Percentiles rank a stretch among this genome's conserved stretches.
Conservation (phyloP, 2,797 vertebrate species). For the Synanceia verrucosa region DNA sequence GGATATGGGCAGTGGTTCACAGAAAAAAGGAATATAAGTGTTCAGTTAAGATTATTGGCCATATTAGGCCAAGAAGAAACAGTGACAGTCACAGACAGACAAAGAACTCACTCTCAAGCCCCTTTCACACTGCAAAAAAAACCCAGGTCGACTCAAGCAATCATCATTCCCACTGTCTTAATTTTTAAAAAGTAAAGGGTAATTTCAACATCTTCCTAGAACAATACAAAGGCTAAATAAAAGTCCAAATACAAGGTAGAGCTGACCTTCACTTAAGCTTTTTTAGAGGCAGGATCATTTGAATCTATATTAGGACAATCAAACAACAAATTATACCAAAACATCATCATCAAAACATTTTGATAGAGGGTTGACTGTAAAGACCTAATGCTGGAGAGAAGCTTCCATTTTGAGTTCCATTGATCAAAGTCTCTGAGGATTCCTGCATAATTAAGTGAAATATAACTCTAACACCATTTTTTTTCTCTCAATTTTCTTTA, state of each 20-base stretch:
- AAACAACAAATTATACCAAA: slow-evolving; percentile 15
- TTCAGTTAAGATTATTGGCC: neutral
- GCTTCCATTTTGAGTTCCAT: neutral
- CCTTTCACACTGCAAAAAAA: too few species aligned
- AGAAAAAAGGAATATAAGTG: slow-evolving; percentile 13
- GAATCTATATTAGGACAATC: slow-evolving; percentile 5
- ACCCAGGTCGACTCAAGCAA: too few species aligned
- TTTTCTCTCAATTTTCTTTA: too few species aligned
- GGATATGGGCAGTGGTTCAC: slow-evolving; percentile 23
- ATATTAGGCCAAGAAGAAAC: slow-evolving; percentile 5
- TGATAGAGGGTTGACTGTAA: slow-evolving; percentile 3
- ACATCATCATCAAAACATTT: slow-evolving; percentile 16
- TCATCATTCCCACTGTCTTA: too few species aligned
- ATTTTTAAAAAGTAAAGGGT: slow-evolving; percentile 49
- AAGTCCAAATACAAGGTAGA: slow-evolving; percentile 46
- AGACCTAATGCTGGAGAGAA: neutral
- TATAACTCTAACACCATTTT: too few species aligned
- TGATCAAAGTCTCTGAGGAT: slow-evolving; percentile 3
- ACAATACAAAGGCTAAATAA: slow-evolving; percentile 45
- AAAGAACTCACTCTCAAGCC: too few species aligned
- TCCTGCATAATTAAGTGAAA: slow-evolving; percentile 31
- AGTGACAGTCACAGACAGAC: neutral
- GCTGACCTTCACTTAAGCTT: slow-evolving; percentile 36
- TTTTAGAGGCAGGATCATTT: slow-evolving; percentile 20
- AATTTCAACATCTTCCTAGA: slow-evolving; percentile 52